Conservation (phyloP, 2,888 invertebrate genomes). For the Cordilura impudica region DNA sequence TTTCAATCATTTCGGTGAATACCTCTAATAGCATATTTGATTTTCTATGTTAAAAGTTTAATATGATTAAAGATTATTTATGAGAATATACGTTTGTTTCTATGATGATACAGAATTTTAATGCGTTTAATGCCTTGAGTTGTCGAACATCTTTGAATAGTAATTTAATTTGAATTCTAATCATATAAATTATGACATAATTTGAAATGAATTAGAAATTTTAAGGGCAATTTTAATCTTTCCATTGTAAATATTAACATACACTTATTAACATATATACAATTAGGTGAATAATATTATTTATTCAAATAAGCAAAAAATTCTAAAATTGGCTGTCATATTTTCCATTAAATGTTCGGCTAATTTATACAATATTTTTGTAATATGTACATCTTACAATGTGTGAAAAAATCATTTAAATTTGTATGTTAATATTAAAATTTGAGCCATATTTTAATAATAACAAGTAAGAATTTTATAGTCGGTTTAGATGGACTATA, state of each 20-base stretch:
- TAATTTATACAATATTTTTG: too few relatives aligned
- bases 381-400: too few relatives aligned
- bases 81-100: conserved; percentile 32
- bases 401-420: too few relatives aligned
- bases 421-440: too few relatives aligned
- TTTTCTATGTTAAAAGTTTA: conserved; percentile 3
- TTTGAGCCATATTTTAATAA: too few relatives aligned
- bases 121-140: conserved; percentile 43
- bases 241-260: background rate
- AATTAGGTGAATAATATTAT: too few relatives aligned
- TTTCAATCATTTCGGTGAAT: background rate
- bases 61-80: conserved; percentile 11
- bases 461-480: too few relatives aligned
- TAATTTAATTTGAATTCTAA: conserved; percentile 11
- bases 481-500: too few relatives aligned
- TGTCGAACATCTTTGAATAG: conserved; percentile 11
- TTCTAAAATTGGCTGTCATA: too few relatives aligned
- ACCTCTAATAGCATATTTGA: conserved; percentile 33
- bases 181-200: background rate
- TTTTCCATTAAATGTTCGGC: too few relatives aligned
- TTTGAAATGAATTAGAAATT: background rate
- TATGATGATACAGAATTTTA: conserved; percentile 30
- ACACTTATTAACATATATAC: conserved; percentile 1
- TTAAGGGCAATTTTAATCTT: background rate
- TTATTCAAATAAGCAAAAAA: too few relatives aligned